Evolutionary conservation across 2,888 invertebrate species (phyloP).

Genomic region (Plebejus anna): DNA sequence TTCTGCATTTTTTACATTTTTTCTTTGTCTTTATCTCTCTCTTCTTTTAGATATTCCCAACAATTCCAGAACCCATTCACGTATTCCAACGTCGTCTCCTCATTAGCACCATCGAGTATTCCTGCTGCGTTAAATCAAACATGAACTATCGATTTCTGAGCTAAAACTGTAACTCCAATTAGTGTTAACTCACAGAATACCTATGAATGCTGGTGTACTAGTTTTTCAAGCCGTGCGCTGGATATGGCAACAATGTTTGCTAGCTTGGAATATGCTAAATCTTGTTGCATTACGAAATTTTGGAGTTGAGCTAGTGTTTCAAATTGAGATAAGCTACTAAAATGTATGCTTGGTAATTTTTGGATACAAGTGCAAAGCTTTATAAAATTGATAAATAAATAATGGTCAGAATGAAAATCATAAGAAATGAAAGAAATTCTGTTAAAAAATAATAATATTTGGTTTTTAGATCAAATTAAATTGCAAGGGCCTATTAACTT

Average conservation of each 20-base stretch:
- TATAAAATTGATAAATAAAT: not conserved
- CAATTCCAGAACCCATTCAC: not conserved
- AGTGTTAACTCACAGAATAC: slow-evolving; percentile 48
- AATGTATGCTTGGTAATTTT: not conserved
- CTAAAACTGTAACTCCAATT: slow-evolving; percentile 61
- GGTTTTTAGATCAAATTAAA: no score
- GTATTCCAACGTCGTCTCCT: slow-evolving; percentile 22
- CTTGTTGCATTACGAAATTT: not conserved
- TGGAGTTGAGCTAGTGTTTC: not conserved
- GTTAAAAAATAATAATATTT: no score
- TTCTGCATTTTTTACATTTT: not conserved
- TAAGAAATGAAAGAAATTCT: no score
- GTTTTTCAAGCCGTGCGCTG: slow-evolving; percentile 18
- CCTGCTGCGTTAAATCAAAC: slow-evolving; percentile 53
- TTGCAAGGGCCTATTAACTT: no score
- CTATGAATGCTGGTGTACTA: slow-evolving; percentile 33
- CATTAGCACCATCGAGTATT: slow-evolving; percentile 48
- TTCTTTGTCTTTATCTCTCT: not conserved
- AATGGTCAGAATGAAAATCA: no score
- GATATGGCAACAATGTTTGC: not conserved
- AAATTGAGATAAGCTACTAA: not conserved
- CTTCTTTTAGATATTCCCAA: not conserved
- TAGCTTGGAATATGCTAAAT: not conserved
- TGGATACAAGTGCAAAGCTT: not conserved
- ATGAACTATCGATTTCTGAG: slow-evolving; percentile 60